Evolutionary conservation across 2,888 invertebrate genomes (phyloP).

Genomic region (Lypha dubia): DNA sequence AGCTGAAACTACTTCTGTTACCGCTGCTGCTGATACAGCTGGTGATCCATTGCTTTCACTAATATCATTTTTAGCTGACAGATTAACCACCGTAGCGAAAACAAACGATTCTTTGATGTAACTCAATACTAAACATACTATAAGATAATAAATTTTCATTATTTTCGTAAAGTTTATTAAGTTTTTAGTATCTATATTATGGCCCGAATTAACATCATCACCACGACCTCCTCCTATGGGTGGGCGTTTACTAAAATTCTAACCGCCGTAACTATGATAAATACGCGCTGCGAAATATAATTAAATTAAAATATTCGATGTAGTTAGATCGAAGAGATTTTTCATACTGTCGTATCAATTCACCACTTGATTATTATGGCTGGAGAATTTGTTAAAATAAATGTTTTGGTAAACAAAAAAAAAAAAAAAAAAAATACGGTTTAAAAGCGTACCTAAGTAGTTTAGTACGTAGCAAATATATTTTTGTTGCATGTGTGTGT

Average conservation of each 20-base stretch:
- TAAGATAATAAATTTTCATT: constrained; percentile 34
- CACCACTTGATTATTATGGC: constrained; percentile 5
- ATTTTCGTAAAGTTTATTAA: not conserved
- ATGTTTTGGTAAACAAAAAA: constrained; percentile 15
- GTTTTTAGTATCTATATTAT: not conserved
- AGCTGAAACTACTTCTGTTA: too few species aligned
- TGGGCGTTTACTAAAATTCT: constrained; percentile 24
- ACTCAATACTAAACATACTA: constrained; percentile 36
- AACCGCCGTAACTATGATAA: not conserved
- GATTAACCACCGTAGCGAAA: not conserved
- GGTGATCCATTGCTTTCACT: not conserved
- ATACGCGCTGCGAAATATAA: constrained; percentile 6
- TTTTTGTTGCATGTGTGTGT: not conserved
- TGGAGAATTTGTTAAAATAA: constrained; percentile 21
- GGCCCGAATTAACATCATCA: not conserved
- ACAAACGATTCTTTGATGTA: not conserved
- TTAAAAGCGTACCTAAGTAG: not conserved
- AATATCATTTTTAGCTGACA: not conserved
- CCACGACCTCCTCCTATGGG: not conserved
- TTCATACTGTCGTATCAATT: constrained; percentile 37
- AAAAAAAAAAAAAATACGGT: not conserved
- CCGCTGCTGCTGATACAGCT: not conserved
- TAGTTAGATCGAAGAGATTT: constrained; percentile 29
- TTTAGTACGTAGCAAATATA: constrained; percentile 20
- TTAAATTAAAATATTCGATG: constrained; percentile 47